A percentile compares a stretch with the other conserved stretches of the same genome.
Conservation (phyloP, 2,888 invertebrate genomes). For the Augiades crinisus region DNA sequence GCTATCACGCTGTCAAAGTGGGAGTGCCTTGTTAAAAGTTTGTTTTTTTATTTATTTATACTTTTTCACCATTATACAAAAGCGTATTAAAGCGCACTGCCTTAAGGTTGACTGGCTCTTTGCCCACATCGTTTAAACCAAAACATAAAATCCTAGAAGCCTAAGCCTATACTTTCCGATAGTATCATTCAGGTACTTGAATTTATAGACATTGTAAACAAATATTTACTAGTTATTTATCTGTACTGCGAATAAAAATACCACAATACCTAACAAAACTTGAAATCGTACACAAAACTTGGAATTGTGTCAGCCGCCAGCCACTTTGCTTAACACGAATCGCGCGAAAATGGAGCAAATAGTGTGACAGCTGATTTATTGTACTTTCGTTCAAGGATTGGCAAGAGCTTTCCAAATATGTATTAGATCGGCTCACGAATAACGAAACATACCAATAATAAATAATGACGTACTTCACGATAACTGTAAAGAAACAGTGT, state of each 20-base stretch:
- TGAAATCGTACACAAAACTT: slow-evolving; percentile 10
- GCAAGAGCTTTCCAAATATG: slow-evolving; percentile 28
- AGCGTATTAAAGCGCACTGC: no score
- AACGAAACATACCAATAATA: slow-evolving; percentile 17
- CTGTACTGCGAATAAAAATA: no score
- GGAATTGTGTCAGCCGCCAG: slow-evolving; percentile 18
- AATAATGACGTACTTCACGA: slow-evolving; percentile 1
- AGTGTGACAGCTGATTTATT: slow-evolving; percentile 23
- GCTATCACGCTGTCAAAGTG: no score
- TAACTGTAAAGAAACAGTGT: background rate
- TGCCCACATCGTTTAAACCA: no score
- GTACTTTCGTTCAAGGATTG: slow-evolving; percentile 15
- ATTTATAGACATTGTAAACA: background rate
- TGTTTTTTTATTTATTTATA: no score
- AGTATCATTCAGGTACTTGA: no score
- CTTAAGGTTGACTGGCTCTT: no score
- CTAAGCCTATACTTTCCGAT: no score
- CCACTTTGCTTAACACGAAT: slow-evolving; percentile 12
- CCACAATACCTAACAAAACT: slow-evolving; percentile 1
- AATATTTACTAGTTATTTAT: background rate
- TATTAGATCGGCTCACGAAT: slow-evolving; percentile 13
- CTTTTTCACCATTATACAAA: no score
- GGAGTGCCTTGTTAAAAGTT: no score
- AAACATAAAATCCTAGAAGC: no score
- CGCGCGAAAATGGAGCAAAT: slow-evolving; percentile 12